Base-by-base conservation (phyloP, 1,140 invertebrate species). In the Drosophila athabasca region DNA sequence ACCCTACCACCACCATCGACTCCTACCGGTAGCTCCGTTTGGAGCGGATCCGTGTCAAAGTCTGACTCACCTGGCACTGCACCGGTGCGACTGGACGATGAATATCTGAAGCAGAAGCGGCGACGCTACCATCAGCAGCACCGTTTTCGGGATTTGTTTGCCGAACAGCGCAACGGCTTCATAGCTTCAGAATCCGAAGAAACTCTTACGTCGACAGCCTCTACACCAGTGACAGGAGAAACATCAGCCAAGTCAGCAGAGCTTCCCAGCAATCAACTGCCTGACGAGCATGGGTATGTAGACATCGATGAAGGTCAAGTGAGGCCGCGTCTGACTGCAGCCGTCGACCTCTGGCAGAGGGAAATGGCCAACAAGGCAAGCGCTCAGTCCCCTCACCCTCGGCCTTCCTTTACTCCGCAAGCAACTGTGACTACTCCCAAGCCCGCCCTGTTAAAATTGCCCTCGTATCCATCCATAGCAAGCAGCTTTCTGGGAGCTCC, bases 31-130 rank as follows among this genome's bases (percentile, higher is more conserved):
- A 39, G 52, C 41, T 35, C 41, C 8, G 59, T 53, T 6, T 80
- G 77, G 77, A 71, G 67, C 19, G 68, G 54, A 9, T 76, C 79
- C 0, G 17, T 71, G 5, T 44, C 81, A 43, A 68, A 81, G 58
- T 66, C 79, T 11, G 76, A 72, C 5, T 66, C 75, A 9, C 61
- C 73, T 48, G 78, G 70, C 1, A 46, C 67, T 2, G 50, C 70
- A 22, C 29, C 67, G 17, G 39, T 88, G 2, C 81, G 79, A 0
- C 13, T 90, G 24, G 88, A 90, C 44, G 89, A 90, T 70, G 79
- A 90, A 35, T 91, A 90, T 55, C 44, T 90, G 3, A 85, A 90
- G 29, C 83, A 79, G 62, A 90, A 90, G 69, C 80, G 87, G 35
- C 77, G 74, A 29, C 83, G 80, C 44, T 88, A 90, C 26, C 84